Conservation (phyloP, 2,113 vertebrate genomes). For the Gnathonemus echidnorhynchus region DNA sequence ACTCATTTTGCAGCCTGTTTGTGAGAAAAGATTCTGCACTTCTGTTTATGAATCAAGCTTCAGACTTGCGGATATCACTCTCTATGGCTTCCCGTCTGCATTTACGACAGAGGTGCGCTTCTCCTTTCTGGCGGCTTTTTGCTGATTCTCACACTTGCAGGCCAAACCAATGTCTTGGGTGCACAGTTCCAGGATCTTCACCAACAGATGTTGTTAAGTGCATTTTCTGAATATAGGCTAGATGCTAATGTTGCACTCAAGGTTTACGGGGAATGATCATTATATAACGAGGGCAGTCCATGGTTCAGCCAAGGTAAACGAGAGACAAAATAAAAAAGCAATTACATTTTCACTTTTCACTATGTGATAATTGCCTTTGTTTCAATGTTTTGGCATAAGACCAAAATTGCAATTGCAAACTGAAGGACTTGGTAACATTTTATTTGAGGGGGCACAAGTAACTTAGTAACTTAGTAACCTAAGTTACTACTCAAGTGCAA, state of each 20-base stretch:
- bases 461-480: background rate
- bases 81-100: background rate
- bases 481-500: background rate
- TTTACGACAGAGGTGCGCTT: background rate
- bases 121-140: background rate
- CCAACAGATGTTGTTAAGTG: background rate
- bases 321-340: background rate
- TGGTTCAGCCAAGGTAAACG: background rate
- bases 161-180: background rate
- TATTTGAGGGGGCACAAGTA: background rate
- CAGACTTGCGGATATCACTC: background rate
- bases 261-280: background rate
- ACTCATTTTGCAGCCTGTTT: background rate
- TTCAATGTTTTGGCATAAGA: background rate
- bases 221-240: background rate
- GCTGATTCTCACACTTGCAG: background rate
- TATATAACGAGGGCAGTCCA: background rate
- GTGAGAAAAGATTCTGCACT: background rate
- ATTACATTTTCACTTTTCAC: background rate
- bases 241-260: background rate
- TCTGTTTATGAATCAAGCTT: background rate
- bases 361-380: background rate
- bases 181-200: background rate
- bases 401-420: background rate
- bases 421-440: background rate